These are phyloP conservation scores for Strix uralensis DNA, from an alignment of 2,113 vertebrate species.

Conservation along the genomic window DNA sequence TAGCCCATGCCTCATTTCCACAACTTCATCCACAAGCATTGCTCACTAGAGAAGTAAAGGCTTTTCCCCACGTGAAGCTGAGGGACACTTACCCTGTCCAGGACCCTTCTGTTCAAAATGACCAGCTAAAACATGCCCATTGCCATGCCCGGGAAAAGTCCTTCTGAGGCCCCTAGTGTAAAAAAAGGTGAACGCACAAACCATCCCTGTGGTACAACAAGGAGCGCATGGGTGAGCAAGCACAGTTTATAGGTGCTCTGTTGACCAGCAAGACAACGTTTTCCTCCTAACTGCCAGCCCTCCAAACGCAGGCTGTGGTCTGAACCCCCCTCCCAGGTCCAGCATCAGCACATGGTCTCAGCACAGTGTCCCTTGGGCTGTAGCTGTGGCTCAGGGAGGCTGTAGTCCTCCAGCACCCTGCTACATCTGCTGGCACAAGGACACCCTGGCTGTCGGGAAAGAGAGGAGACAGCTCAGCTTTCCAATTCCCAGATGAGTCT, in stretches of 20 bases:
- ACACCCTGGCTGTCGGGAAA: background rate
- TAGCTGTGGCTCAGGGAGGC: background rate
- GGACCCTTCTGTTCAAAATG: background rate
- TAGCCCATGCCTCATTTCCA: background rate
- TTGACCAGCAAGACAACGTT: background rate
- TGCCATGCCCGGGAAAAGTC: background rate
- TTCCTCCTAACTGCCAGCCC: background rate
- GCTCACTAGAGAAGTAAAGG: background rate
- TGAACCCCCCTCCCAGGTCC: background rate
- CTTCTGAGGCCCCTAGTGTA: background rate
- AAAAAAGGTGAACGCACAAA: background rate
- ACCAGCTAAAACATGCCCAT: background rate
- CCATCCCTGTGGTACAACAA: accelerated
- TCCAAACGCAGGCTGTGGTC: background rate
- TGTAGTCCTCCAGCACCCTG: background rate
- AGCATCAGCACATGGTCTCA: background rate
- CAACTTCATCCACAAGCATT: background rate
- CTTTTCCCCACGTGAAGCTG: background rate
- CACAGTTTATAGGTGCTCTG: background rate
- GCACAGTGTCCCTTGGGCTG: background rate
- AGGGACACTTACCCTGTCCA: background rate
- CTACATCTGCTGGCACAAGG: background rate
- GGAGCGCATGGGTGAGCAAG: background rate
- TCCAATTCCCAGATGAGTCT: background rate
- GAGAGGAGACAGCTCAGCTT: background rate